A percentile compares a stretch with the other conserved stretches of the same genome.
phyloP scores from a whole-genome alignment of 2,797 vertebrate genomes.

The Thaleichthys pacificus region DNA sequence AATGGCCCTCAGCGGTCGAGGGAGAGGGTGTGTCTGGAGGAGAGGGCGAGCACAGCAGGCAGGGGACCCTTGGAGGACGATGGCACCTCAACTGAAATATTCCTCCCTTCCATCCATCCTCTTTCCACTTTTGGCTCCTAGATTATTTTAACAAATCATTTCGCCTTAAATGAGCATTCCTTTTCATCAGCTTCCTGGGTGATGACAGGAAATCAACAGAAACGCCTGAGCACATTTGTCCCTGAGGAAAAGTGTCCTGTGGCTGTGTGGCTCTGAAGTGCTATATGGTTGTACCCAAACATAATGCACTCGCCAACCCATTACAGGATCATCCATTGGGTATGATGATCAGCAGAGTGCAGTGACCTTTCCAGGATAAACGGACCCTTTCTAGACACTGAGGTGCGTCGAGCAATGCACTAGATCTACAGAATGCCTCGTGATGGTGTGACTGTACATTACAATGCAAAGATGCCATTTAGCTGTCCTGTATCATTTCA shows the following conservation, averaged over 20 bases:
- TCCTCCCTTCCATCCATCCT: slow-evolving; percentile 23
- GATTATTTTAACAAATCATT: slow-evolving; percentile 60
- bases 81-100: slow-evolving; percentile 22
- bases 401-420: no score
- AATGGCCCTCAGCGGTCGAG: slow-evolving; percentile 41
- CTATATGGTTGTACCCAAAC: slow-evolving; percentile 66
- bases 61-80: slow-evolving; percentile 2
- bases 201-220: slow-evolving; percentile 75
- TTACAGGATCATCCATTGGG: slow-evolving; percentile 38
- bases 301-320: slow-evolving; percentile 59
- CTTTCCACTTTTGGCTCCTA: slow-evolving; percentile 11
- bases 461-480: no score
- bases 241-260: slow-evolving; percentile 67
- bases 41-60: slow-evolving; percentile 5
- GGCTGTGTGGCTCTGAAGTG: slow-evolving; percentile 61
- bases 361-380: no score
- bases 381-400: no score
- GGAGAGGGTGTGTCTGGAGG: background rate
- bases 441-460: no score
- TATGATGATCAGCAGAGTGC: background rate
- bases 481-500: background rate
- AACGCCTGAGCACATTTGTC: slow-evolving; percentile 47
- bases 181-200: slow-evolving; percentile 72
- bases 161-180: slow-evolving; percentile 63
- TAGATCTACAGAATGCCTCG: no score